Conservation (phyloP, 2,797 vertebrate genomes). For the Atherinosoma microstoma region DNA sequence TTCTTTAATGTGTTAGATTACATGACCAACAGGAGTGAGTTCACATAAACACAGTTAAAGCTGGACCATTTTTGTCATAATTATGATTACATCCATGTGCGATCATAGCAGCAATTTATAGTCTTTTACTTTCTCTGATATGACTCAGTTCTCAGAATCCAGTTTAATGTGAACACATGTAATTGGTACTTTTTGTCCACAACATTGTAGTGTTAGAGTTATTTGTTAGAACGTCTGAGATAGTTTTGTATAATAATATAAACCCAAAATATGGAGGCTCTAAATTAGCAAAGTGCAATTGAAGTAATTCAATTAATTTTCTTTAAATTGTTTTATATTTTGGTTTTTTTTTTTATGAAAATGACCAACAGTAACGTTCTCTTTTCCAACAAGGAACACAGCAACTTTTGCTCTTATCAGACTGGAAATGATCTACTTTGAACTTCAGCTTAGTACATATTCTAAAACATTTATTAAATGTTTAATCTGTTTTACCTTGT, state of each 20-base stretch:
- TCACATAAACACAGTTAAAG: slow-evolving; percentile 26
- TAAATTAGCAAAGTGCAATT: too few species aligned
- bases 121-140: background rate
- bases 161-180: background rate
- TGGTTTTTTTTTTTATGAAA: too few species aligned
- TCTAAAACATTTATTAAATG: too few species aligned
- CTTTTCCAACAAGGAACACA: too few species aligned
- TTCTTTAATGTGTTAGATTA: slow-evolving; percentile 29
- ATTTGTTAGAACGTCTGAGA: background rate
- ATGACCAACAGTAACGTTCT: too few species aligned
- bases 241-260: background rate
- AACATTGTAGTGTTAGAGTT: background rate
- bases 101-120: background rate
- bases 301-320: too few species aligned
- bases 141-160: background rate
- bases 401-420: too few species aligned
- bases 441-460: too few species aligned
- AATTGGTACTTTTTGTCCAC: background rate
- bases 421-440: too few species aligned
- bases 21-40: slow-evolving; percentile 39
- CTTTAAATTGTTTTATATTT: too few species aligned
- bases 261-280: background rate
- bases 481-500: too few species aligned
- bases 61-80: background rate
- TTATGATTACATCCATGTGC: background rate